Percentiles rank a stretch among this genome's conserved stretches.
These are phyloP conservation scores for Cotesia glomerata DNA, from an alignment of 1,140 invertebrate genomes.

Conservation along the genomic window DNA sequence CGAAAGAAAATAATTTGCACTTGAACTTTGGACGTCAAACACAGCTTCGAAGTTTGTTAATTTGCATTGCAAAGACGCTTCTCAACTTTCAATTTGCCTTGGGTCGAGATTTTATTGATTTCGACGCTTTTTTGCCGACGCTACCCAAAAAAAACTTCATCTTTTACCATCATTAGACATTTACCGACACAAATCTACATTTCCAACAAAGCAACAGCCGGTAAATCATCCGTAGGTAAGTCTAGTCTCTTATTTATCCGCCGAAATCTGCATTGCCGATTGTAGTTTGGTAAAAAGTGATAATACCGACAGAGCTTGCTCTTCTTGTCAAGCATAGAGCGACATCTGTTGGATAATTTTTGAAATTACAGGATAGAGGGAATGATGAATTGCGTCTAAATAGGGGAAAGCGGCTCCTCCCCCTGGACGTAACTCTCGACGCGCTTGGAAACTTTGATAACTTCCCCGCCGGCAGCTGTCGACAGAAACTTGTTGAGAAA, in stretches of 20 bases:
- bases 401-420: background rate
- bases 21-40: conserved; percentile 4
- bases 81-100: background rate
- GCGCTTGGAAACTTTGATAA: conserved; percentile 44
- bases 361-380: background rate
- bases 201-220: background rate
- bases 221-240: too few species aligned
- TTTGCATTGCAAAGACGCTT: conserved; percentile 16
- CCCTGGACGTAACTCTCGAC: background rate
- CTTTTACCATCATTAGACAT: background rate
- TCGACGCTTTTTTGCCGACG: background rate
- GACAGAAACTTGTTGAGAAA: conserved; percentile 55
- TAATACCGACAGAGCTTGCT: background rate
- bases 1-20: background rate
- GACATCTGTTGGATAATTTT: background rate
- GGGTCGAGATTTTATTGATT: background rate
- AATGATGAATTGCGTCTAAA: background rate
- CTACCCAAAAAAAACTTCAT: background rate
- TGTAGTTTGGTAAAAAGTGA: background rate
- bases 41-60: background rate
- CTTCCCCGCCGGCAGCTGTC: conserved; percentile 40
- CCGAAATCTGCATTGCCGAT: background rate
- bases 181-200: background rate
- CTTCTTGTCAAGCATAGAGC: background rate
- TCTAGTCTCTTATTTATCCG: background rate